Evolutionary conservation across 2,113 vertebrate genomes (phyloP).

Genomic region (Hypomesus transpacificus): DNA sequence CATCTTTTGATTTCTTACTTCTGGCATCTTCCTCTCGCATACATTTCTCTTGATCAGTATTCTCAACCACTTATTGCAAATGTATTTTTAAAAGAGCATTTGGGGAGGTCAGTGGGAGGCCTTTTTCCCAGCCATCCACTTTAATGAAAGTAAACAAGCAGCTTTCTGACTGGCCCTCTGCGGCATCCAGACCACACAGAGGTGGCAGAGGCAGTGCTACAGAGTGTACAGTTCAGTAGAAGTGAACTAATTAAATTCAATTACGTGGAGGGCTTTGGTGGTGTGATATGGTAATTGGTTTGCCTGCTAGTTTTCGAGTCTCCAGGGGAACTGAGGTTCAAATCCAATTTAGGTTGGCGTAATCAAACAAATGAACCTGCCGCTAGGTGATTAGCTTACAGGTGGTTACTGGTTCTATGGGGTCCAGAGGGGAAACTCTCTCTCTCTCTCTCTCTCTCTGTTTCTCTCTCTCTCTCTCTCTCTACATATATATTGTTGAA

Average conservation of each 20-base stretch:
- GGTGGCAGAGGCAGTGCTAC: neutral
- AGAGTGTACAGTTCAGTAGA: slow-evolving; percentile 6
- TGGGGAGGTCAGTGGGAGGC: too few relatives aligned
- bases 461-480: too few relatives aligned
- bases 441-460: too few relatives aligned
- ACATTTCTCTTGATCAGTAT: too few relatives aligned
- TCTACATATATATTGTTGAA: too few relatives aligned
- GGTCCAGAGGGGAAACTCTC: neutral
- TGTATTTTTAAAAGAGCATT: too few relatives aligned
- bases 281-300: slow-evolving; percentile 29
- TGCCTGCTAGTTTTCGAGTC: slow-evolving; percentile 22
- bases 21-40: too few relatives aligned
- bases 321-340: slow-evolving; percentile 20
- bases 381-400: slow-evolving; percentile 23
- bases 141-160: neutral
- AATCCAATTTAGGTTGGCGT: slow-evolving; percentile 38
- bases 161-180: neutral
- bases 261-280: slow-evolving; percentile 23
- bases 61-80: too few relatives aligned
- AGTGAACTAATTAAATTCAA: slow-evolving; percentile 33
- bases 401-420: slow-evolving; percentile 1
- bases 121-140: neutral
- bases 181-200: neutral
- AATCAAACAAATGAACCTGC: slow-evolving; percentile 32
- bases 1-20: too few relatives aligned